Percentiles rank a stretch among this genome's conserved stretches.
These are phyloP conservation scores for Strigops habroptila DNA, from an alignment of 2,113 vertebrate genomes.

Conservation along the genomic window DNA sequence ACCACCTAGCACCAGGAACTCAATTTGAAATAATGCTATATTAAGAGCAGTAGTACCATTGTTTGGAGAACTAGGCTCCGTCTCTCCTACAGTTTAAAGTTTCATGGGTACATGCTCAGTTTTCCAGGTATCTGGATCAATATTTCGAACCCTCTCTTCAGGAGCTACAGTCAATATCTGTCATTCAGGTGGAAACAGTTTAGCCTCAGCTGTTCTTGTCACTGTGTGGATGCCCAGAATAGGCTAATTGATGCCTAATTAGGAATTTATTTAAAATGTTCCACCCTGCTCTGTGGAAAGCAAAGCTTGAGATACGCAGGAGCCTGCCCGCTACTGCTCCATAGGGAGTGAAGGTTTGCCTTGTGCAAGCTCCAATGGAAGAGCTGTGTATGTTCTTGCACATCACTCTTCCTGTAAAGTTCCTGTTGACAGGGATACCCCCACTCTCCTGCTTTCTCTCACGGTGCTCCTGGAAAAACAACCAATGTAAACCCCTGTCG, in stretches of 20 bases:
- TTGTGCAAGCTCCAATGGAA: not conserved
- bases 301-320: not conserved
- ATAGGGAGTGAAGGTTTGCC: not conserved
- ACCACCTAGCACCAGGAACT: fast-evolving
- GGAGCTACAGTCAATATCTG: not conserved
- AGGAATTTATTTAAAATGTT: not conserved
- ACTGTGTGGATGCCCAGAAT: not conserved
- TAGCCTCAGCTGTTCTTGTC: not conserved
- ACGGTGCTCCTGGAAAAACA: not conserved
- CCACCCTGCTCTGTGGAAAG: not conserved
- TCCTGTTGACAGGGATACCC: not conserved
- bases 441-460: not conserved
- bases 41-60: not conserved
- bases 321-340: not conserved
- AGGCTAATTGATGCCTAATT: not conserved
- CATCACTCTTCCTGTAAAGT: not conserved
- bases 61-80: fast-evolving
- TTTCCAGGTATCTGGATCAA: not conserved
- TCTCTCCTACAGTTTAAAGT: too few relatives aligned
- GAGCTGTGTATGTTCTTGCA: not conserved
- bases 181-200: not conserved
- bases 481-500: not conserved
- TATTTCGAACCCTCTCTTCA: not conserved
- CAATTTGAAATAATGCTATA: fast-evolving
- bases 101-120: fast-evolving